phyloP scores from a whole-genome alignment of 1,140 invertebrate species.

The Bombus huntii region DNA sequence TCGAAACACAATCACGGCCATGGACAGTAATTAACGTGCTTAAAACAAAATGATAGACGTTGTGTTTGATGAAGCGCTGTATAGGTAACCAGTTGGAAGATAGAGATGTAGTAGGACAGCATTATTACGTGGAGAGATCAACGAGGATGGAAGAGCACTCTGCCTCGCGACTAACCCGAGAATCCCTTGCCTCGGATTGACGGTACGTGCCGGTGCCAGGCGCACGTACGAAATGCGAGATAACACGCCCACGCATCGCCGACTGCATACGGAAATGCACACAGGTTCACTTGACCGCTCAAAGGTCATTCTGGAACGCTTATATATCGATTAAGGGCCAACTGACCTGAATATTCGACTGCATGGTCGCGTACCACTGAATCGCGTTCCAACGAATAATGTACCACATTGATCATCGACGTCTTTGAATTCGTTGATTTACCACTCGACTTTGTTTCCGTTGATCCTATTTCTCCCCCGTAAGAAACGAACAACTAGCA shows the following conservation, averaged over 20 bases:
- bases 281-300: conserved; percentile 26
- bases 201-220: conserved; percentile 62
- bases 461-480: neutral
- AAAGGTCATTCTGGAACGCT: conserved; percentile 44
- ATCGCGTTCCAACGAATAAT: conserved; percentile 2
- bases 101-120: conserved; percentile 19
- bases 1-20: neutral
- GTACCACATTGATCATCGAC: neutral
- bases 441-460: neutral
- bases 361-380: neutral
- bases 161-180: conserved; percentile 45
- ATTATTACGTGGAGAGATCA: conserved; percentile 51
- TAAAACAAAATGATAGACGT: conserved; percentile 25
- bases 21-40: conserved; percentile 2
- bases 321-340: conserved; percentile 58
- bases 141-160: conserved; percentile 32
- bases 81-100: neutral
- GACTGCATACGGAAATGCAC: conserved; percentile 53
- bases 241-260: conserved; percentile 59
- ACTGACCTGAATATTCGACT: conserved; percentile 50
- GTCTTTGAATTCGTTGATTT: neutral
- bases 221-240: conserved; percentile 62
- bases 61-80: conserved; percentile 7
- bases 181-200: conserved; percentile 59
- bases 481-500: neutral